Base-by-base conservation (phyloP, 2,113 vertebrate species). In the Sinocyclocheilus maitianheensis region DNA sequence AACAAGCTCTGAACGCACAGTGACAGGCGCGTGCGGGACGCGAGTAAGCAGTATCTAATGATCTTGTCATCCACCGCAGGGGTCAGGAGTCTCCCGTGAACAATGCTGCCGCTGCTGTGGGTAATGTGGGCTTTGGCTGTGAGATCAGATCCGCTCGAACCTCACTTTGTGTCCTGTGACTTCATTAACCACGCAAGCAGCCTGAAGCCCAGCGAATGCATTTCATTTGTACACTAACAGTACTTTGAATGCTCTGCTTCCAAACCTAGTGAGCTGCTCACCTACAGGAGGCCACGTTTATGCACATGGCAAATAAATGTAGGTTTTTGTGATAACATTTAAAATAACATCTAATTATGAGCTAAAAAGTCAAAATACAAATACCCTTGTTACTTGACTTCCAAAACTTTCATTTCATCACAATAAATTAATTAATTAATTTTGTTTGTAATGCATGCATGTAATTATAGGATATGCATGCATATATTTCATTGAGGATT, bases 31-130 rank as follows among this genome's bases (percentile, higher is more conserved):
- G n/a, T 78, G 30, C 51, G 48, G 53, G 37, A 87, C 51, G 74
- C 34, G 60, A 69, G 67, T 53, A 67, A 77, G 76, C 72, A 63
- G 22, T 58, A 30, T 60, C 72, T 76, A 76, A 84, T 84, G 74
- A 84, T 85, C 53, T 67, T 78, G 74, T 85, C 60, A 55, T 58
- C 26, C 30, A 22, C 18, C 2, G 51, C 26, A 2, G 26, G 43
- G 22, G 53, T 77, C 34, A 78, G 18, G 53, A 43, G 84, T 78
- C 20, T 46, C 43, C 9, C 43, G 9, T 46, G 43, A 43, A 43
- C 43, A 9, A 8, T 43, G 43, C 43, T 43, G 43, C 43, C 43
- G 43, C 8, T 62, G n/a, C 11, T 62, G 65, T 72, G 43, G 43
- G 7, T 43, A 43, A 43, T 43, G 43, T 43, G 43, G 43, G 43